Percentiles rank a stretch among this genome's conserved stretches.
Conservation (phyloP, 2,113 vertebrate genomes). For the Synodontis membranacea region DNA sequence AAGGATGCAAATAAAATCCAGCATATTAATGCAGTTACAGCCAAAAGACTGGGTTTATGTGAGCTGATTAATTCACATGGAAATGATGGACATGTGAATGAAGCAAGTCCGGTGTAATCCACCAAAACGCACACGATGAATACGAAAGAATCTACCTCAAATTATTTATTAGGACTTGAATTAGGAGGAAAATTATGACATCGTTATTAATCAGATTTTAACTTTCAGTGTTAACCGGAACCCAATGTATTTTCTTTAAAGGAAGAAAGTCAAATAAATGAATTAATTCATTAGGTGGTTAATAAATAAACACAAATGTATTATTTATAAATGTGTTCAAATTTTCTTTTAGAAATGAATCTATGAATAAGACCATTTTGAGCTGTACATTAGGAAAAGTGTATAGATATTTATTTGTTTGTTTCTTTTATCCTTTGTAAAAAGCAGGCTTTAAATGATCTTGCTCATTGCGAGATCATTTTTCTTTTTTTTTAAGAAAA, state of each 20-base stretch:
- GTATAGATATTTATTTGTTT: neutral
- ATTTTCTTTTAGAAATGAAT: neutral
- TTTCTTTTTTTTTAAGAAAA: too few relatives aligned
- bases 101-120: too few relatives aligned
- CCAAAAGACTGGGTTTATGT: too few relatives aligned
- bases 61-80: too few relatives aligned
- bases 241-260: neutral
- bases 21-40: too few relatives aligned
- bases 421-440: neutral
- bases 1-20: too few relatives aligned
- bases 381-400: neutral
- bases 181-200: neutral
- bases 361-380: neutral
- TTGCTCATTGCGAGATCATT: too few relatives aligned
- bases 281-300: neutral
- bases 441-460: too few relatives aligned
- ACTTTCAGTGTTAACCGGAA: neutral
- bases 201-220: neutral
- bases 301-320: neutral
- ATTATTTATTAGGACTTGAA: neutral
- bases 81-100: too few relatives aligned
- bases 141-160: neutral
- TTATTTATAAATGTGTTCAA: too few relatives aligned
- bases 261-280: neutral
- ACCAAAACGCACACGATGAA: neutral